These are phyloP conservation scores for Caenorhabditis drosophilae DNA, from an alignment of 2,888 invertebrate species.

Conservation along the genomic window DNA sequence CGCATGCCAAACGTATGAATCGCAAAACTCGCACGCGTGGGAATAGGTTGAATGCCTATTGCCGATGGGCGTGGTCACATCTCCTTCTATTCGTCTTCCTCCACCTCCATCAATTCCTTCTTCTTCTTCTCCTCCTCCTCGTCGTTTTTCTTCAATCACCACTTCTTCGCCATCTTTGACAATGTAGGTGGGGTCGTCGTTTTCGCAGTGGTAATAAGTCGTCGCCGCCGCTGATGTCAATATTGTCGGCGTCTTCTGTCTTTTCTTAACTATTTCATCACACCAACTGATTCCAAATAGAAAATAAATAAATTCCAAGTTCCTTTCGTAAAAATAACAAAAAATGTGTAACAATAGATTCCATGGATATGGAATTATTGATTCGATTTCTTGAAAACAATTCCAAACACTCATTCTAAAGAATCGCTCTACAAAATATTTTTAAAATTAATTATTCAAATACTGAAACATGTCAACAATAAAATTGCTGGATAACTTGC, in stretches of 20 bases:
- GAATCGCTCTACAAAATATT: no score
- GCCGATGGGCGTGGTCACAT: constrained; percentile 4
- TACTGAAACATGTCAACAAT: no score
- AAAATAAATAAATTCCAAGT: no score
- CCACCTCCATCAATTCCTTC: not conserved
- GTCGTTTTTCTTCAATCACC: not conserved
- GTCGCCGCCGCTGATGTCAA: constrained; percentile 3
- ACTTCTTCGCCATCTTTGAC: no score
- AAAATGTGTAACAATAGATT: no score
- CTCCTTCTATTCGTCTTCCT: not conserved
- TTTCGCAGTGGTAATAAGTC: constrained; percentile 1
- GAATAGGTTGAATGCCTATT: constrained; percentile 14
- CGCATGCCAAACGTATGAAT: constrained; percentile 52
- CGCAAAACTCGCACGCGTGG: constrained; percentile 40
- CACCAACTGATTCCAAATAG: not conserved
- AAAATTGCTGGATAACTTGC: no score
- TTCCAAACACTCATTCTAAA: no score
- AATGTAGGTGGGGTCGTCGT: constrained; percentile 36
- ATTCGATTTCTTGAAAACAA: no score
- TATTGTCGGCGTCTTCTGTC: not conserved
- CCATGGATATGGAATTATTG: no score
- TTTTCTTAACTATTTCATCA: not conserved
- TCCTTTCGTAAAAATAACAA: no score
- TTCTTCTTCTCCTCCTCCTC: not conserved
- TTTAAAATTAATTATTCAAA: no score